These are phyloP conservation scores for Lutjanus campechanus DNA, from an alignment of 2,797 vertebrate species.

Conservation along the genomic window DNA sequence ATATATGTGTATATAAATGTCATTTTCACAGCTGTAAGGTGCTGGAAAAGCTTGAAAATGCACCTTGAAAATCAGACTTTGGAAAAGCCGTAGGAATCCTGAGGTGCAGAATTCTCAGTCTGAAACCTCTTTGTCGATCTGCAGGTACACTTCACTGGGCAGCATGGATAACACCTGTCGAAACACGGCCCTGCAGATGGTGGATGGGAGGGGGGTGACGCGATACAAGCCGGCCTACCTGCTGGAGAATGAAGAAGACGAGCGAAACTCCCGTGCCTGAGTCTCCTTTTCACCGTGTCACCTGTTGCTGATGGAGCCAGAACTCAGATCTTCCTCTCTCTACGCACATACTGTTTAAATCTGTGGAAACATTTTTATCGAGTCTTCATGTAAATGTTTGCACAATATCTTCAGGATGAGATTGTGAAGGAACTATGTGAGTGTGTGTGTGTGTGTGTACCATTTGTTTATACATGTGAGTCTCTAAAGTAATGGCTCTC, in stretches of 20 bases:
- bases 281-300: not conserved
- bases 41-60: no score
- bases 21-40: no score
- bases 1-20: no score
- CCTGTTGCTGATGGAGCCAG: conserved; percentile 18
- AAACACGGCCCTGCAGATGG: conserved; percentile 87
- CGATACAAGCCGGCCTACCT: conserved; percentile 90
- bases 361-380: not conserved
- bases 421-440: not conserved
- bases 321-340: not conserved
- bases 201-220: conserved; percentile 83
- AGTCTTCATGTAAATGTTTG: conserved; percentile 9
- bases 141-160: conserved; percentile 95
- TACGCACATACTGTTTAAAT: not conserved
- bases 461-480: conserved; percentile 31
- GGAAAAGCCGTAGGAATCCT: no score
- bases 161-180: conserved; percentile 91
- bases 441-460: not conserved
- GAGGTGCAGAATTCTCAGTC: not conserved
- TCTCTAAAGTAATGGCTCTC: conserved; percentile 37
- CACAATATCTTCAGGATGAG: conserved; percentile 12
- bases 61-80: no score
- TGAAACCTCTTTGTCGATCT: not conserved
- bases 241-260: conserved; percentile 93
- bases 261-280: conserved; percentile 89